Evolutionary conservation across 2,888 invertebrate genomes (phyloP).

Genomic region (Lysandra bellargus): DNA sequence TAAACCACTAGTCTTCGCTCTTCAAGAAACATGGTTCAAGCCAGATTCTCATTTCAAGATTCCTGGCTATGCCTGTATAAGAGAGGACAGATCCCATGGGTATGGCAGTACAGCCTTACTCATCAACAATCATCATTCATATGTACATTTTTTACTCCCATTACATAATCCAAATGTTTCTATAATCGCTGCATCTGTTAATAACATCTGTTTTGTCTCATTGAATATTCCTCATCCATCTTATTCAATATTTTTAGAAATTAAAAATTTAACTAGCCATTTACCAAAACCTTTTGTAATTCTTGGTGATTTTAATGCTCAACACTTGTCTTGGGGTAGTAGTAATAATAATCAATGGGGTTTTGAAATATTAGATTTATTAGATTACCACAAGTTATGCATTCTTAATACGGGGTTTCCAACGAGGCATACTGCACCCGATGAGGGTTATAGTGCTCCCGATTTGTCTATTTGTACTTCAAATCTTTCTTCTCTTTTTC

Average conservation of each 20-base stretch:
- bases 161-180: too few species aligned
- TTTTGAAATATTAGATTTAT: conserved; percentile 24
- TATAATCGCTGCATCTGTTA: too few species aligned
- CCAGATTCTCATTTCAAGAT: conserved; percentile 7
- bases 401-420: neutral
- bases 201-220: conserved; percentile 9
- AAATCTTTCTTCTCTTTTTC: too few species aligned
- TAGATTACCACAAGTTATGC: neutral
- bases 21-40: too few species aligned
- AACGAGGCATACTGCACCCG: neutral
- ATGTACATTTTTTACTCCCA: too few species aligned
- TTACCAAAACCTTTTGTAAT: conserved; percentile 16
- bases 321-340: conserved; percentile 24
- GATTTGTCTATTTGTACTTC: neutral
- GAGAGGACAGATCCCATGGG: too few species aligned
- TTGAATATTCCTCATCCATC: neutral
- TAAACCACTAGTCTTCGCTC: too few species aligned
- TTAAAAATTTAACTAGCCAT: neutral
- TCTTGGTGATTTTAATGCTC: neutral
- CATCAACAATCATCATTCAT: too few species aligned
- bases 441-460: neutral
- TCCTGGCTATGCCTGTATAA: neutral
- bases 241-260: conserved; percentile 7
- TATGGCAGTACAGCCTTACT: neutral
- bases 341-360: neutral